Conservation (phyloP, 2,113 vertebrate species). For the Desmodus rotundus region DNA sequence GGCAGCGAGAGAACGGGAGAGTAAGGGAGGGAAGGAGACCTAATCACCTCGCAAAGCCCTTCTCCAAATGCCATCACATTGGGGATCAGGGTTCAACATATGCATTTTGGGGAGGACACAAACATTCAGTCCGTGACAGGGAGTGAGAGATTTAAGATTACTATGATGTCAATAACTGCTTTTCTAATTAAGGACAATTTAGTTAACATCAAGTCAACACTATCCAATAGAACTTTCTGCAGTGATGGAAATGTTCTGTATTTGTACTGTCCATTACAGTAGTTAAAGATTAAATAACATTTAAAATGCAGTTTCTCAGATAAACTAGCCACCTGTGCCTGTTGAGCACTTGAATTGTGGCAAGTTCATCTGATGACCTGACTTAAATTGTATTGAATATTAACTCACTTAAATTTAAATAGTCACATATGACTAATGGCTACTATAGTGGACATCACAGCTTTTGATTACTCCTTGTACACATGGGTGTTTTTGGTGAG, state of each 20-base stretch:
- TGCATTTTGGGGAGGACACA: neutral
- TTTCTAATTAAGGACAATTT: neutral
- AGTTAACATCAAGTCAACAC: neutral
- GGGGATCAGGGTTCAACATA: neutral
- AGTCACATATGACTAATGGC: neutral
- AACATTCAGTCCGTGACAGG: neutral
- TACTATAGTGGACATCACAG: neutral
- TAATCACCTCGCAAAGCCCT: neutral
- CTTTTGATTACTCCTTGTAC: neutral
- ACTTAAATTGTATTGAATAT: neutral
- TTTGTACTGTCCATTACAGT: neutral
- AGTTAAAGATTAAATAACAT: neutral
- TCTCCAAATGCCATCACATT: neutral
- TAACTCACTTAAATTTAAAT: neutral
- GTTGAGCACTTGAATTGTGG: neutral
- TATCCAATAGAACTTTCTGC: neutral
- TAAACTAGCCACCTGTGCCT: neutral
- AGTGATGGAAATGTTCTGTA: neutral
- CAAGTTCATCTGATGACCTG: neutral
- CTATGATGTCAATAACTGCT: neutral
- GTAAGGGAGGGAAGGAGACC: neutral
- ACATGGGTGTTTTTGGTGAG: neutral
- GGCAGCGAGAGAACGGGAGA: neutral
- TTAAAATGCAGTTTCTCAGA: neutral
- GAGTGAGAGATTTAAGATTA: neutral